A percentile compares a stretch with the other conserved stretches of the same genome.
Conservation (phyloP, 2,113 vertebrate species). For the Anhinga anhinga region DNA sequence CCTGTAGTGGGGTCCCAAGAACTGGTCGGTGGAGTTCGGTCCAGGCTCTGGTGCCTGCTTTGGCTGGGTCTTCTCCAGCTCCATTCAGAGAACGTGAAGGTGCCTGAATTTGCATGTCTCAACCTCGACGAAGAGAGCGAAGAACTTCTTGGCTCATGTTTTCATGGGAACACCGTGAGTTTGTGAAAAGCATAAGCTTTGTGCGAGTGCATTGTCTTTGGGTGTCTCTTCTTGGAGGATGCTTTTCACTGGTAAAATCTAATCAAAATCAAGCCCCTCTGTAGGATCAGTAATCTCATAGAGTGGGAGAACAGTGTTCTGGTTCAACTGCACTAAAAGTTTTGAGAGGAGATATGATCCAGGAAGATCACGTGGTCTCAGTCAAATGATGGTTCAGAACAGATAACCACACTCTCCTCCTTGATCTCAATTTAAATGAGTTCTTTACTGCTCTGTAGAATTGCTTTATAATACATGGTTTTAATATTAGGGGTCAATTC, state of each 20-base stretch:
- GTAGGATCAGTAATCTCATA: neutral
- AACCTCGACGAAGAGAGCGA: neutral
- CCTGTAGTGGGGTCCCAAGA: neutral
- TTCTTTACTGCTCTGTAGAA: neutral
- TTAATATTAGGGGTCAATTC: neutral
- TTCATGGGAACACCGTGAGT: neutral
- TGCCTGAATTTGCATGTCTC: neutral
- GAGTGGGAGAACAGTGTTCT: neutral
- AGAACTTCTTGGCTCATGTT: neutral
- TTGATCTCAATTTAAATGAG: neutral
- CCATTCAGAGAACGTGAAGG: accelerated
- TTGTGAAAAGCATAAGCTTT: neutral
- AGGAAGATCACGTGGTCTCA: neutral
- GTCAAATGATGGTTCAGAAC: neutral
- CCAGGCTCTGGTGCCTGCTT: neutral
- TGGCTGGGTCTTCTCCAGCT: neutral
- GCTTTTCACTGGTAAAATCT: neutral
- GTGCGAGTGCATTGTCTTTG: neutral
- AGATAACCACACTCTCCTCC: neutral
- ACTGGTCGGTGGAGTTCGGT: neutral
- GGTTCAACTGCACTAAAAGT: neutral
- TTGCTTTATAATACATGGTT: neutral
- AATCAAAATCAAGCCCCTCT: neutral
- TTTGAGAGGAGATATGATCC: neutral
- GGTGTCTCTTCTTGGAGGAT: neutral